Evolutionary conservation across 1,140 invertebrate species (phyloP), one percentile per base, ranked within the genome.

Genomic region (Habropoda laboriosa): DNA sequence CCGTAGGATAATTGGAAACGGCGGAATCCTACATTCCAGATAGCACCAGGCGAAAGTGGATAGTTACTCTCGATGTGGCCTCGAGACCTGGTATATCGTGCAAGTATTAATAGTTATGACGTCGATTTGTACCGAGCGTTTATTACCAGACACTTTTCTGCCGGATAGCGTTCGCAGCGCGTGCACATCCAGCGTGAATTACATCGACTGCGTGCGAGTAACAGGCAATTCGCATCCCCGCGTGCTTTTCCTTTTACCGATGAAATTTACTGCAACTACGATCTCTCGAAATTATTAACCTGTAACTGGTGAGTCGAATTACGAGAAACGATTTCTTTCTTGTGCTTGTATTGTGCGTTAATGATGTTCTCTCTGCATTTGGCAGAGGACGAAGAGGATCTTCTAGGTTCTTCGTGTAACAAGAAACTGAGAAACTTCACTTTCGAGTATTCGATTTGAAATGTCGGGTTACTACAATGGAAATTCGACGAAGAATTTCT

Each of bases 61-160:
- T 78, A 68, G 74, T 70, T 55, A 74, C 47, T 61, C 53, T 68
- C 73, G 73, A 77, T 77, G 53, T 45, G 53, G n/a, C 63, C 63
- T 47, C 73, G 73, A 77, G 63, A 68, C n/a, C 47, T 42, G 30
- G 63, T 68, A 77, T 77, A 80, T 80, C 73, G 79, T 61, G 40
- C 61, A 35, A 49, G 73, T 67, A 68, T 80, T 75, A 80, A 80
- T 80, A 80, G 79, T 76, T 80, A 80, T 75, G 73, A 68, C 73
- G 79, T 61, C 63, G 72, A 80, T 80, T 66, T 64, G 42, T 51
- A 35, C 21, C 16, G 38, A 10, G 73, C 64, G 79, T 80, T 77
- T 68, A 77, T 77, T 70, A 61, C 61, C 32, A 16, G 38, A 57
- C 13, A 72, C 45, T 74, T 74, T 79, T 71, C 57, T 40, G 49